A percentile compares a stretch with the other conserved stretches of the same genome.
These are phyloP conservation scores for Clarias fuscus DNA, from an alignment of 2,797 vertebrate species.

Conservation along the genomic window DNA sequence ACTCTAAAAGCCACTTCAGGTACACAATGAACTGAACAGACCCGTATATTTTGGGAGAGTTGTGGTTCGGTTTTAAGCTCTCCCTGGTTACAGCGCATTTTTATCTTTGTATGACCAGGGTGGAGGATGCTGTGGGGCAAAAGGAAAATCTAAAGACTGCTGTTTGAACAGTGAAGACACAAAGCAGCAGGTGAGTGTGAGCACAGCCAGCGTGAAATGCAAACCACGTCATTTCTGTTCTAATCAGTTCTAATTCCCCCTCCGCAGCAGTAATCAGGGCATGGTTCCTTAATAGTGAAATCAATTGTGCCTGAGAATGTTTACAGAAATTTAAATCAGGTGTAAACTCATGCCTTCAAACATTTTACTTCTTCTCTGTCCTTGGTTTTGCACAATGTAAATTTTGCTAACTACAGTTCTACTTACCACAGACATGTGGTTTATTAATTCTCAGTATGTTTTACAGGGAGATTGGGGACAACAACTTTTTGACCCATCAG, in stretches of 20 bases:
- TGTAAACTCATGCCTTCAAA: neutral
- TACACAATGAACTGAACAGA: neutral
- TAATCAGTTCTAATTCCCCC: neutral
- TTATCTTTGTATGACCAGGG: conserved; percentile 65
- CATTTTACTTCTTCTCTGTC: neutral
- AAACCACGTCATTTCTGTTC: no score
- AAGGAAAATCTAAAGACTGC: conserved; percentile 72
- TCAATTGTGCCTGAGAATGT: neutral
- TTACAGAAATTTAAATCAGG: neutral
- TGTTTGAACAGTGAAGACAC: conserved; percentile 67
- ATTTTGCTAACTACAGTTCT: neutral
- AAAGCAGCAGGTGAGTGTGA: conserved; percentile 44
- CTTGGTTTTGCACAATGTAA: neutral
- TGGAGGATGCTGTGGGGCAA: conserved; percentile 76
- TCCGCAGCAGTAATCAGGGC: neutral
- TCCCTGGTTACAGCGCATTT: neutral
- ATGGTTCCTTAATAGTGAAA: neutral
- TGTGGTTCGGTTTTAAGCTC: neutral
- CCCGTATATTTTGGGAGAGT: no score
- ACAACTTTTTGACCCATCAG: conserved; percentile 77
- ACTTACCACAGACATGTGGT: neutral
- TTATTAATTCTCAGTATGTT: neutral
- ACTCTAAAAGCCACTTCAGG: neutral
- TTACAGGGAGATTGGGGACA: conserved; percentile 49
- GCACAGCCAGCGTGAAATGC: conserved; percentile 1